These are phyloP conservation scores for Bruchidius siliquastri DNA, from an alignment of 2,888 invertebrate genomes.

Conservation along the genomic window DNA sequence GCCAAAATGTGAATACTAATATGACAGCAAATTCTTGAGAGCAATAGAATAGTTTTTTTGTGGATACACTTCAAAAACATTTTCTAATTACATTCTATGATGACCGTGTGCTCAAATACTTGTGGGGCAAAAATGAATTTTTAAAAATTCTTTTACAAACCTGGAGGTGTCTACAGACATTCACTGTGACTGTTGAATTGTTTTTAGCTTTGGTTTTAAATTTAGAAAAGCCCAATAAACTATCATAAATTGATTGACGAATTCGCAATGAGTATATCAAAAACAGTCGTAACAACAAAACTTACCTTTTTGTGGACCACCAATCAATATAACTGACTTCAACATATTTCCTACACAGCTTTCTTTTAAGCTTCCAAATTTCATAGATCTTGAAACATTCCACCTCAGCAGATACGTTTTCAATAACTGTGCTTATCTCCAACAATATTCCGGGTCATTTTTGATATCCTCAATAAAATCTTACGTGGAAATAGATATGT, in stretches of 20 bases:
- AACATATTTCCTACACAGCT: conserved; percentile 50
- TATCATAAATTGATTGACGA: not conserved
- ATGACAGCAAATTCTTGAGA: not conserved
- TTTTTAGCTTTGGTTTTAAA: not conserved
- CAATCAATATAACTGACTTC: conserved; percentile 87
- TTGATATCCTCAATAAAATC: not conserved
- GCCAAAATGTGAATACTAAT: not conserved
- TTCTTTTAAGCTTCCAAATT: not conserved
- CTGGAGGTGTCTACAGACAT: too few species aligned
- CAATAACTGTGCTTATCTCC: not conserved
- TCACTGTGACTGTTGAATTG: too few species aligned
- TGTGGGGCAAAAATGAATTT: too few species aligned
- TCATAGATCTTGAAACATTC: not conserved
- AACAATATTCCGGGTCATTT: not conserved
- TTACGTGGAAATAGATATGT: not conserved
- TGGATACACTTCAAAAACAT: too few species aligned
- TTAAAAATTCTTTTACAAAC: too few species aligned
- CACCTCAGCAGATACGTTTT: not conserved
- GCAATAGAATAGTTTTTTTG: not conserved
- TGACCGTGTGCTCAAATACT: too few species aligned
- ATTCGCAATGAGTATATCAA: not conserved
- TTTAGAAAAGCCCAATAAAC: not conserved
- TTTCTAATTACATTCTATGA: too few species aligned
- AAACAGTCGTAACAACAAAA: not conserved
- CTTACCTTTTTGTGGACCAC: conserved; percentile 90